Evolutionary conservation across 2,888 invertebrate genomes (phyloP).

Genomic region (Subacronicta megacephala): DNA sequence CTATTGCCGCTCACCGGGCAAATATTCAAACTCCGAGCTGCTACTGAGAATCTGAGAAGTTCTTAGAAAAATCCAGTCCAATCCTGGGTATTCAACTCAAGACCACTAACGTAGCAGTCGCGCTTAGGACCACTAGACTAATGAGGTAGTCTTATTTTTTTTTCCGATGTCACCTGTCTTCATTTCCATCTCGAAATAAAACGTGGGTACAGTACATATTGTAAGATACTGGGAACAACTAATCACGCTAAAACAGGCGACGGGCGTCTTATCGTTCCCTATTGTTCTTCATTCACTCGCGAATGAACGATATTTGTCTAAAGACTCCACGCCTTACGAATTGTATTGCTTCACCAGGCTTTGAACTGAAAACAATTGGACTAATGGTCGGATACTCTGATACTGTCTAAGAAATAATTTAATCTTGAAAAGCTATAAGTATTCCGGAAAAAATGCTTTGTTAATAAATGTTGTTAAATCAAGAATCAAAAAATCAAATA

Average conservation of each 20-base stretch:
- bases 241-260: conserved; percentile 42
- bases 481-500: no score
- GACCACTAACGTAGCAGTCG: no score
- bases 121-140: no score
- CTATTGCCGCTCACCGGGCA: no score
- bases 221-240: conserved; percentile 26
- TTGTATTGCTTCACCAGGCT: conserved; percentile 14
- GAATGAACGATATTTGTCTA: conserved; percentile 52
- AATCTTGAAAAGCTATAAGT: not conserved
- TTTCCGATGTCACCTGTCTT: no score
- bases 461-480: not conserved
- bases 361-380: conserved; percentile 5
- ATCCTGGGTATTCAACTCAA: no score
- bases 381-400: not conserved
- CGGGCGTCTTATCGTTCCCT: conserved; percentile 36
- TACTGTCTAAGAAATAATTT: not conserved
- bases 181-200: no score
- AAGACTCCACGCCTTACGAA: conserved; percentile 6
- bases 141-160: no score
- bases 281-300: conserved; percentile 43
- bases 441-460: not conserved
- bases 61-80: no score
- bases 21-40: no score
- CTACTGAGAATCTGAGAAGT: no score
- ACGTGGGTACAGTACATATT: not conserved